A percentile compares a stretch with the other conserved stretches of the same genome.
These are phyloP conservation scores for Danio jaintianensis DNA, from an alignment of 2,797 vertebrate genomes.

Conservation along the genomic window DNA sequence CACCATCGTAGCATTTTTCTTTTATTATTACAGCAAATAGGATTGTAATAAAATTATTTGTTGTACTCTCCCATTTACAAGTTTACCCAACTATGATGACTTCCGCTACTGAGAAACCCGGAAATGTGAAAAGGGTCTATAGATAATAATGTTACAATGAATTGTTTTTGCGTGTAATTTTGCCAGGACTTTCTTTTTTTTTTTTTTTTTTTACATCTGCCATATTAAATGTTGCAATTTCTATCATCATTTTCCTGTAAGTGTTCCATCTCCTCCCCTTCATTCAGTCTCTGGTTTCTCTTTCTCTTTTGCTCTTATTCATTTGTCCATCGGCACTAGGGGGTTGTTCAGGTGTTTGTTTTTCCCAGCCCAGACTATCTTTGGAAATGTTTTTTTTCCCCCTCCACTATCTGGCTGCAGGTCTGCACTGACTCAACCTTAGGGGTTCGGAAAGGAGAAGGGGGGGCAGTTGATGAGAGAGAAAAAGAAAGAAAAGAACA, in stretches of 20 bases:
- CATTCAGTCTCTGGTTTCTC: constrained; percentile 37
- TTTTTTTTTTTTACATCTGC: neutral
- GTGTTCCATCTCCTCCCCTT: constrained; percentile 17
- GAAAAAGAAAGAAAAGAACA: constrained; percentile 42
- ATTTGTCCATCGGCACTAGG: constrained; percentile 67
- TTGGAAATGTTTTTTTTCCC: constrained; percentile 51
- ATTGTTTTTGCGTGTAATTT: too few species aligned
- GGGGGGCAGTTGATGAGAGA: constrained; percentile 34
- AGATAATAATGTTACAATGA: too few species aligned
- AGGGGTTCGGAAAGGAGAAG: constrained; percentile 53
- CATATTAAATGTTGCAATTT: neutral
- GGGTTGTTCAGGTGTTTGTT: constrained; percentile 58
- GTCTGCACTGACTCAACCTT: constrained; percentile 58
- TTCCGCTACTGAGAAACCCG: too few species aligned
- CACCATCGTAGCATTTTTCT: too few species aligned
- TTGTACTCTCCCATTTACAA: too few species aligned
- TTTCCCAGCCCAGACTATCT: constrained; percentile 62
- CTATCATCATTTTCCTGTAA: neutral
- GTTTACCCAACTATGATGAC: too few species aligned
- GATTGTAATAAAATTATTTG: too few species aligned
- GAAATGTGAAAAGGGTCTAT: too few species aligned
- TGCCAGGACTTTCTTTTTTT: neutral
- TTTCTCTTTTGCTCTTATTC: constrained; percentile 56
- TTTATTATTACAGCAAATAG: too few species aligned
- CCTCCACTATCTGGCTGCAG: constrained; percentile 52